Evolutionary conservation across 2,113 vertebrate species (phyloP).

Genomic region (Mastomys natalensis): DNA sequence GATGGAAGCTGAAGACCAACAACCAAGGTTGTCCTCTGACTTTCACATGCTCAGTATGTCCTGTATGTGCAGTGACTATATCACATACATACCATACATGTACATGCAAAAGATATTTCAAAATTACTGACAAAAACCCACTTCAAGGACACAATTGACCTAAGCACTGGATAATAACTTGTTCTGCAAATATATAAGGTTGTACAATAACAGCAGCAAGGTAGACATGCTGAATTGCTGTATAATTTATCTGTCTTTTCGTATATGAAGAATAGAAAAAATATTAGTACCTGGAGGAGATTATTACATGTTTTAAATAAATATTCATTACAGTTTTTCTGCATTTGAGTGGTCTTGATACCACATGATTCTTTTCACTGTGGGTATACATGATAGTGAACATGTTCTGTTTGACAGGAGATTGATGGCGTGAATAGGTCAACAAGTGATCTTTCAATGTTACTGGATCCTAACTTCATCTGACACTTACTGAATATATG

Average conservation of each 20-base stretch:
- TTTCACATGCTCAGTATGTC: too few species aligned
- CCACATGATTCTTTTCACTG: background rate
- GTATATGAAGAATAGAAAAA: background rate
- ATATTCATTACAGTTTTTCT: background rate
- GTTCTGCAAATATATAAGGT: too few species aligned
- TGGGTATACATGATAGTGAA: background rate
- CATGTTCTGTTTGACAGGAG: too few species aligned
- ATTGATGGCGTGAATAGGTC: background rate
- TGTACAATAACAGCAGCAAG: too few species aligned
- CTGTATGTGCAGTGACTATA: too few species aligned
- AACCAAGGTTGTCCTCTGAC: too few species aligned
- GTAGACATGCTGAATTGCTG: background rate
- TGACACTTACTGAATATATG: background rate
- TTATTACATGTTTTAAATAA: background rate
- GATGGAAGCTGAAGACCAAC: too few species aligned
- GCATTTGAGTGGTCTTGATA: background rate
- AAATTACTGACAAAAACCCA: background rate
- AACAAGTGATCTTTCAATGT: background rate
- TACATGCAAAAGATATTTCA: background rate
- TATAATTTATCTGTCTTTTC: background rate
- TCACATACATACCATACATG: background rate
- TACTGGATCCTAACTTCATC: background rate
- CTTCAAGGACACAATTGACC: background rate
- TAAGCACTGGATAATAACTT: background rate
- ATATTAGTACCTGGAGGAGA: background rate